Evolutionary conservation across 2,888 invertebrate species (phyloP).

Genomic region (Caenorhabditis sinica): DNA sequence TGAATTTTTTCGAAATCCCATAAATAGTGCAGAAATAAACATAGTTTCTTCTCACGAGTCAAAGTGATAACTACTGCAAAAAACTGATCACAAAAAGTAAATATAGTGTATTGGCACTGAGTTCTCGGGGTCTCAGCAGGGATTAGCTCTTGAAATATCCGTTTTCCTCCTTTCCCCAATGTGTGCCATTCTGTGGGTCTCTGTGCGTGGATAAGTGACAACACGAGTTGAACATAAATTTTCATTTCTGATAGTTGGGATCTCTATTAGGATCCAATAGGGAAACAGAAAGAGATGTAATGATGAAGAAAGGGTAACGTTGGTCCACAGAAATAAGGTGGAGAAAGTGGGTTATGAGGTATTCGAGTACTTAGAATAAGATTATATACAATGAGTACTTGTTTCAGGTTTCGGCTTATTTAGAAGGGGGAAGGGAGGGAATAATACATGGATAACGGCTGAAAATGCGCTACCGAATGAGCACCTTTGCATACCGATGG

Average conservation of each 20-base stretch:
- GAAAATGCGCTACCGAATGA: constrained; percentile 24
- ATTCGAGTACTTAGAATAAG: constrained; percentile 19
- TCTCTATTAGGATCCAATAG: neutral
- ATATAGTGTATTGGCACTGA: constrained; percentile 14
- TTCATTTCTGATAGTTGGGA: constrained; percentile 20
- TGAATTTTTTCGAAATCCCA: no score
- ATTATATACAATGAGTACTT: constrained; percentile 48
- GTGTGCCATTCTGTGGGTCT: constrained; percentile 17
- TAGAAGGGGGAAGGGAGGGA: neutral
- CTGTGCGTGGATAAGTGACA: constrained; percentile 28
- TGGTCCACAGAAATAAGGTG: constrained; percentile 21
- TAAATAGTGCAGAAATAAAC: neutral
- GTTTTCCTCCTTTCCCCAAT: constrained; percentile 20
- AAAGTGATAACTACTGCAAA: constrained; percentile 23
- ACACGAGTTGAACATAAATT: constrained; percentile 40
- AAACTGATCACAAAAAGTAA: constrained; percentile 16
- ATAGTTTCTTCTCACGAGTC: neutral
- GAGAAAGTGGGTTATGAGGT: constrained; percentile 30
- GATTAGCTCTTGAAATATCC: constrained; percentile 60
- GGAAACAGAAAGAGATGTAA: neutral
- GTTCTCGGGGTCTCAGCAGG: constrained; percentile 12
- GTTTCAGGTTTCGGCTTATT: constrained; percentile 38
- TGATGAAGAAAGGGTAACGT: neutral
- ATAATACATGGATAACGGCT: neutral
- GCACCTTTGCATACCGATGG: constrained; percentile 35